A percentile compares a stretch with the other conserved stretches of the same genome.
These are phyloP conservation scores for Scolopax rusticola DNA, from an alignment of 2,797 vertebrate genomes.

Conservation along the genomic window DNA sequence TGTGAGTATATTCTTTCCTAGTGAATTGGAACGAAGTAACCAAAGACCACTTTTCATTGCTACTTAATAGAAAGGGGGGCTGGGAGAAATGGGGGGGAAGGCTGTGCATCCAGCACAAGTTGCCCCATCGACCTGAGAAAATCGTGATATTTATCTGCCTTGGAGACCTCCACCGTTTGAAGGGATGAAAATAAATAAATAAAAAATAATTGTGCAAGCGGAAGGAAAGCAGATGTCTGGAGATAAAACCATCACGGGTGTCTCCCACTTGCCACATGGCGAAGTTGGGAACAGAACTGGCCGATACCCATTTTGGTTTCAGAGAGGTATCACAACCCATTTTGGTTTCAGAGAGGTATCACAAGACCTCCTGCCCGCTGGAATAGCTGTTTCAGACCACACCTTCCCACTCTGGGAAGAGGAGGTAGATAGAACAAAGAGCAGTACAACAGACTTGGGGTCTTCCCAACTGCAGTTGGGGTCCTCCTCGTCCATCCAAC, in stretches of 20 bases:
- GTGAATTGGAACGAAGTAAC: not conserved
- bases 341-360: not conserved
- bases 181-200: too few species aligned
- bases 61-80: not conserved
- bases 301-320: not conserved
- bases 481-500: not conserved
- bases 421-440: not conserved
- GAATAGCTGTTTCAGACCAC: rapidly evolving
- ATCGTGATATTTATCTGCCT: not conserved
- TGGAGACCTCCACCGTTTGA: too few species aligned
- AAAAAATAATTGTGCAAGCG: too few species aligned
- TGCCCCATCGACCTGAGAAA: not conserved
- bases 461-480: not conserved
- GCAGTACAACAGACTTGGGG: not conserved
- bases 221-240: too few species aligned
- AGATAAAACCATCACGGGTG: too few species aligned
- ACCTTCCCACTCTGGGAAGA: not conserved
- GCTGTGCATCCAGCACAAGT: rapidly evolving
- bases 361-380: not conserved
- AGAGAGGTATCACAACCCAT: not conserved
- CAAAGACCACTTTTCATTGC: not conserved
- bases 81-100: not conserved
- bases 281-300: too few species aligned
- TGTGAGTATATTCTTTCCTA: not conserved
- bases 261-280: too few species aligned